Percentiles rank a stretch among this genome's conserved stretches.
Evolutionary conservation across 2,797 vertebrate genomes (phyloP).

Genomic region (Pantherophis alleghaniensis): DNA sequence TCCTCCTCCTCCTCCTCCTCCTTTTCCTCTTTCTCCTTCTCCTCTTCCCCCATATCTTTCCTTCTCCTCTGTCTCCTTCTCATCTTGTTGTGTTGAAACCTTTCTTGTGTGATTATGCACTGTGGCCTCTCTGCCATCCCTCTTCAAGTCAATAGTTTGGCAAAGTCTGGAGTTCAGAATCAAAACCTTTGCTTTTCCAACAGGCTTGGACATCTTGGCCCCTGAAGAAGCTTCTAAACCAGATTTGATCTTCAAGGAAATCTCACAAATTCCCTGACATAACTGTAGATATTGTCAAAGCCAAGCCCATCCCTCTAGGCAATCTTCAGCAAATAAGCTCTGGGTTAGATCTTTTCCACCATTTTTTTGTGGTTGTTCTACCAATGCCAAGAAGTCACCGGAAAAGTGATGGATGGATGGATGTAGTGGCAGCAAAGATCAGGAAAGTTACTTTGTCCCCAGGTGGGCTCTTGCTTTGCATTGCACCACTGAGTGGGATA

Average conservation of each 20-base stretch:
- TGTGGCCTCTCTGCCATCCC: background rate
- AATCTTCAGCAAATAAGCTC: background rate
- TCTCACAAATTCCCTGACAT: background rate
- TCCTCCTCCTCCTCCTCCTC: too few relatives aligned
- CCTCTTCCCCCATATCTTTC: too few relatives aligned
- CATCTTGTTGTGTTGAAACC: background rate
- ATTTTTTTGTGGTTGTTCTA: background rate
- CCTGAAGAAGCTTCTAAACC: background rate
- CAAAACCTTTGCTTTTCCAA: background rate
- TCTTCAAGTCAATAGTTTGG: background rate
- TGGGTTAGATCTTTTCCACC: background rate
- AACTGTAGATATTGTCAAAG: background rate
- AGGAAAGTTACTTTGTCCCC: background rate
- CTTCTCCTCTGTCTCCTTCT: background rate
- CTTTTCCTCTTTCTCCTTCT: too few relatives aligned
- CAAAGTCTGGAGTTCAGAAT: background rate
- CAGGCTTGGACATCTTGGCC: background rate
- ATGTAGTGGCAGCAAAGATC: background rate
- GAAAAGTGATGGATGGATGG: background rate
- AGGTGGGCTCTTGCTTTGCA: background rate
- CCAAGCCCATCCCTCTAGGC: background rate
- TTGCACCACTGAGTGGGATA: conserved; percentile 51
- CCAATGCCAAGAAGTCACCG: background rate
- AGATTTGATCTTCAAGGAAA: background rate
- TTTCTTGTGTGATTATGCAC: background rate